These are phyloP conservation scores for Taxidea taxus DNA, from an alignment of 2,113 vertebrate genomes.

Conservation along the genomic window DNA sequence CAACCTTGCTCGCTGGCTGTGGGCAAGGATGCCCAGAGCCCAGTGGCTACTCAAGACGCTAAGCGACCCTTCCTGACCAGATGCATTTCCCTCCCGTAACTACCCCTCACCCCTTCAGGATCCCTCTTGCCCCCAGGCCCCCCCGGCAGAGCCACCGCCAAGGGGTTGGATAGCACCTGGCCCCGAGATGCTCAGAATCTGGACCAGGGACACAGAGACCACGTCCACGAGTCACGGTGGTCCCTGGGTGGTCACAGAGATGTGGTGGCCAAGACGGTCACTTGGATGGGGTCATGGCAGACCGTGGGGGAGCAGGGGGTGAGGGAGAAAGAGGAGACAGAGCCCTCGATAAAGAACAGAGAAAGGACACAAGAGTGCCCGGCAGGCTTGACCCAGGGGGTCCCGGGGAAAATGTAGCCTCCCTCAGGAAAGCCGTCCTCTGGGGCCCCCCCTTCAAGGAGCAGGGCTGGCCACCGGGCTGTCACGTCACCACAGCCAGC, in stretches of 20 bases:
- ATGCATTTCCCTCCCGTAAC: not conserved
- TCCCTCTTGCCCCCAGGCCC: no score
- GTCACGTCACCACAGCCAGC: rapidly evolving
- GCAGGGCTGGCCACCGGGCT: not conserved
- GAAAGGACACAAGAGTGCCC: rapidly evolving
- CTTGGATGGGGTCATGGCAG: not conserved
- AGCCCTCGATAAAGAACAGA: not conserved
- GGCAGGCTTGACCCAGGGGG: not conserved
- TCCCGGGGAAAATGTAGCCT: not conserved
- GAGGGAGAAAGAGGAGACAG: no score
- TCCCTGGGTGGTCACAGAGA: not conserved
- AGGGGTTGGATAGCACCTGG: not conserved
- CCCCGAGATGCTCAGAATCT: not conserved
- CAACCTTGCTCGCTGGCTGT: not conserved
- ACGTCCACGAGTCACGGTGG: rapidly evolving
- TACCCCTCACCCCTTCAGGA: not conserved
- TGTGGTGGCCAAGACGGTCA: not conserved
- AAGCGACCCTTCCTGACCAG: not conserved
- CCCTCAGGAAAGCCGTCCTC: not conserved
- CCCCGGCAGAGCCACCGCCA: not conserved
- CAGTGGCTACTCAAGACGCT: rapidly evolving
- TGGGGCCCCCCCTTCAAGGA: rapidly evolving
- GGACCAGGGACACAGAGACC: not conserved
- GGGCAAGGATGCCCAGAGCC: not conserved
- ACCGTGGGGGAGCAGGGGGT: not conserved